A percentile compares a stretch with the other conserved stretches of the same genome.
Conservation (phyloP, 2,888 invertebrate species). For the Crioceris asparagi region DNA sequence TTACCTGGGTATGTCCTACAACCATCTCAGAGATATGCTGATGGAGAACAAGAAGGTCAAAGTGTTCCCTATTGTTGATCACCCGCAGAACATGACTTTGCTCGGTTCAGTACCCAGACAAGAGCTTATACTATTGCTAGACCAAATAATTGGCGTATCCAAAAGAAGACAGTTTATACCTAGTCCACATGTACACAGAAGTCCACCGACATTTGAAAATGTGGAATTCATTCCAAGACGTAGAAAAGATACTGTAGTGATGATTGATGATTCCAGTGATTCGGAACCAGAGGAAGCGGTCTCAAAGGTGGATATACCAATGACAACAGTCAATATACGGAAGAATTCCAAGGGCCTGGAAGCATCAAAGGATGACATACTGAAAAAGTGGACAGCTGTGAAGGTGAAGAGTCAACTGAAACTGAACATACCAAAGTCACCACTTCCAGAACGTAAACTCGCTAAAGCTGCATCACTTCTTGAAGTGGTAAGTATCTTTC, state of each 20-base stretch:
- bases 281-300: slow-evolving; percentile 13
- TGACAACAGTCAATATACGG: too few relatives aligned
- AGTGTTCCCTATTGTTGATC: slow-evolving; percentile 85
- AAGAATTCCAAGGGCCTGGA: too few relatives aligned
- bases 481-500: slow-evolving; percentile 13
- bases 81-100: slow-evolving; percentile 76
- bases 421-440: slow-evolving; percentile 13
- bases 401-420: slow-evolving; percentile 7
- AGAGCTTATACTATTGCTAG: slow-evolving; percentile 74
- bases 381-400: slow-evolving; percentile 14
- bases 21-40: slow-evolving; percentile 69
- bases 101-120: slow-evolving; percentile 84
- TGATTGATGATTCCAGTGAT: slow-evolving; percentile 16
- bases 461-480: slow-evolving; percentile 9
- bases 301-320: slow-evolving; percentile 2
- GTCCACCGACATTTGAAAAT: slow-evolving; percentile 46
- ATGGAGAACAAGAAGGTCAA: slow-evolving; percentile 55
- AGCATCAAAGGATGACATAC: slow-evolving; percentile 12
- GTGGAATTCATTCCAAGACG: slow-evolving; percentile 11
- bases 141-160: slow-evolving; percentile 71
- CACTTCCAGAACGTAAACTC: slow-evolving; percentile 11
- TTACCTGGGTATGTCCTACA: slow-evolving; percentile 82
- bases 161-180: slow-evolving; percentile 53
- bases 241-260: slow-evolving; percentile 9
- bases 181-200: slow-evolving; percentile 42